These are phyloP conservation scores for Chaetodon trifasciatus DNA, from an alignment of 2,797 vertebrate species.

Conservation along the genomic window DNA sequence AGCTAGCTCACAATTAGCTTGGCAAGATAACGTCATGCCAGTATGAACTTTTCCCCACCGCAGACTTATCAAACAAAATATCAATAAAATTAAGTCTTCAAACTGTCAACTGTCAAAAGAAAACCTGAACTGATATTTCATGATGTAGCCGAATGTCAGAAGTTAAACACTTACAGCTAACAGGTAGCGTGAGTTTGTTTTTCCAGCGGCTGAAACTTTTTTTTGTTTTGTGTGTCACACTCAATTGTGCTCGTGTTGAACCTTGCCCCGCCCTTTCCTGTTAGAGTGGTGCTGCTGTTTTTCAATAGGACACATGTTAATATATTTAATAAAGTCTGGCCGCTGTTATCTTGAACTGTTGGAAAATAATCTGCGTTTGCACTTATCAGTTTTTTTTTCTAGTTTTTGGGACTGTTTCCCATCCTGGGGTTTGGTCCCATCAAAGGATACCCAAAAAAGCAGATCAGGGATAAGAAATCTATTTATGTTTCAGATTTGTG, in stretches of 20 bases:
- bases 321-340: no score
- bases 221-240: conserved; percentile 68
- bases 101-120: neutral
- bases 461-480: no score
- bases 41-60: neutral
- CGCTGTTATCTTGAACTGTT: no score
- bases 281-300: neutral
- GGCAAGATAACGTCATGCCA: conserved; percentile 9
- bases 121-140: neutral
- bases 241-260: conserved; percentile 61
- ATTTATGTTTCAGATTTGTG: neutral
- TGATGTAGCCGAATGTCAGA: neutral
- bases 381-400: neutral
- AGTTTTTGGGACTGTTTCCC: neutral
- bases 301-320: no score
- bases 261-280: conserved; percentile 59
- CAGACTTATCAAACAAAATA: neutral
- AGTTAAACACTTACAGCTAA: conserved; percentile 45
- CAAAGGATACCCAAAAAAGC: neutral
- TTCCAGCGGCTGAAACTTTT: conserved; percentile 57
- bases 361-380: neutral
- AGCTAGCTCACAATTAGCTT: conserved; percentile 50
- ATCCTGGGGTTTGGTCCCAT: neutral
- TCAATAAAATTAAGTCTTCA: accelerated
- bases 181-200: conserved; percentile 22